A percentile compares a stretch with the other conserved stretches of the same genome.
Evolutionary conservation across 2,113 vertebrate species (phyloP).

Genomic region (Apaloderma vittatum): DNA sequence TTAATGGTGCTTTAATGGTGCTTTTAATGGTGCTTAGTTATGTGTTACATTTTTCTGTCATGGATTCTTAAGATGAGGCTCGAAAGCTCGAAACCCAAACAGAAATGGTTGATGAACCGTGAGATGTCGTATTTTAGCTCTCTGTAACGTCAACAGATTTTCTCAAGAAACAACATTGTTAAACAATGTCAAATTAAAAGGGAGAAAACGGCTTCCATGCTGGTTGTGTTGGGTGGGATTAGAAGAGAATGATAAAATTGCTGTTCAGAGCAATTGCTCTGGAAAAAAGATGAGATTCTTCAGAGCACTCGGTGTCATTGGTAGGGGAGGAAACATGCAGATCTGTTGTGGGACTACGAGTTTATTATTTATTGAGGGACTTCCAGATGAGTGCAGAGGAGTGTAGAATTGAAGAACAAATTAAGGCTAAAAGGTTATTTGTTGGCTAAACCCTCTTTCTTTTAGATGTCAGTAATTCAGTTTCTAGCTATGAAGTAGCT

Average conservation of each 20-base stretch:
- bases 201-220: background rate
- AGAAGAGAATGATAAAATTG: background rate
- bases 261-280: conserved; percentile 6
- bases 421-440: conserved; percentile 39
- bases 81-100: background rate
- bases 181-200: background rate
- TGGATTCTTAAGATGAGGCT: background rate
- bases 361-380: conserved; percentile 33
- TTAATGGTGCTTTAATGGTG: background rate
- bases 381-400: background rate
- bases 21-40: background rate
- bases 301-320: background rate
- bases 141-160: background rate
- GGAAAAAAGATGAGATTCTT: background rate
- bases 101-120: background rate
- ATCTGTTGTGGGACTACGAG: background rate
- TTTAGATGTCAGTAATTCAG: background rate
- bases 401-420: conserved; percentile 43
- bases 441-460: background rate
- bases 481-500: background rate
- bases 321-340: background rate
- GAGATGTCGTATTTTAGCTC: background rate
- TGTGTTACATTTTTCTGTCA: background rate
- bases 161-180: background rate
- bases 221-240: background rate